Percentiles rank a stretch among this genome's conserved stretches.
Evolutionary conservation across 1,140 invertebrate genomes (phyloP).

Genomic region (Eurosta solidaginis): DNA sequence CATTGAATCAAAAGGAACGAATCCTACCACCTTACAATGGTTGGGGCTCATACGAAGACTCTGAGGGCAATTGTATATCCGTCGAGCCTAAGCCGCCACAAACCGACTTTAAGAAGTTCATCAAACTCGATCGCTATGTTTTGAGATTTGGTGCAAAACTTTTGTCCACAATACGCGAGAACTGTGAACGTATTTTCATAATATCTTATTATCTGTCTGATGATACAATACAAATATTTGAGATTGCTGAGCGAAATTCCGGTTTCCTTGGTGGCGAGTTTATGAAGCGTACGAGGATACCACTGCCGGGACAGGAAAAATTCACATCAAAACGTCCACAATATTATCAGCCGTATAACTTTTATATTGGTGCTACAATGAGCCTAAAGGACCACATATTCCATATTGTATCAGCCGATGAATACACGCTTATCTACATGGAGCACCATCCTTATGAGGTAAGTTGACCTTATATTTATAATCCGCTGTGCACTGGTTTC

Average conservation of each 20-base stretch:
- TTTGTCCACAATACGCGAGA: slow-evolving; percentile 71
- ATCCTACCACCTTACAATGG: slow-evolving; percentile 86
- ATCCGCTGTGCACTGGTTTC: no score
- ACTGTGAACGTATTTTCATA: slow-evolving; percentile 75
- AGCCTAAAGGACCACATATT: slow-evolving; percentile 80
- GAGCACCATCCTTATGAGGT: slow-evolving; percentile 78
- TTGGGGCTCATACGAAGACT: slow-evolving; percentile 85
- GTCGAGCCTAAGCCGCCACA: slow-evolving; percentile 77
- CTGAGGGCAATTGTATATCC: slow-evolving; percentile 79
- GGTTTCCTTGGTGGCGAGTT: slow-evolving; percentile 73
- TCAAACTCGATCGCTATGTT: slow-evolving; percentile 78
- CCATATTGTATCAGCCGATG: slow-evolving; percentile 77
- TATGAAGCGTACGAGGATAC: slow-evolving; percentile 70
- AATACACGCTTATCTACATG: slow-evolving; percentile 86
- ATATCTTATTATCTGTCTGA: slow-evolving; percentile 82
- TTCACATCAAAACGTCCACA: slow-evolving; percentile 71
- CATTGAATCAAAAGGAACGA: slow-evolving; percentile 56
- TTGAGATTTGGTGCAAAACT: slow-evolving; percentile 79
- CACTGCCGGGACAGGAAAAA: slow-evolving; percentile 74
- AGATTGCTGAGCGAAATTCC: slow-evolving; percentile 74
- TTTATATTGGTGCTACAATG: slow-evolving; percentile 79
- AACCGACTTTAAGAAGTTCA: slow-evolving; percentile 78
- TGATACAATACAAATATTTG: slow-evolving; percentile 82
- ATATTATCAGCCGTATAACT: slow-evolving; percentile 74
- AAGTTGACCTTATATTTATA: background rate